Base-by-base conservation (phyloP, 1,140 invertebrate species). In the Sitophilus oryzae region DNA sequence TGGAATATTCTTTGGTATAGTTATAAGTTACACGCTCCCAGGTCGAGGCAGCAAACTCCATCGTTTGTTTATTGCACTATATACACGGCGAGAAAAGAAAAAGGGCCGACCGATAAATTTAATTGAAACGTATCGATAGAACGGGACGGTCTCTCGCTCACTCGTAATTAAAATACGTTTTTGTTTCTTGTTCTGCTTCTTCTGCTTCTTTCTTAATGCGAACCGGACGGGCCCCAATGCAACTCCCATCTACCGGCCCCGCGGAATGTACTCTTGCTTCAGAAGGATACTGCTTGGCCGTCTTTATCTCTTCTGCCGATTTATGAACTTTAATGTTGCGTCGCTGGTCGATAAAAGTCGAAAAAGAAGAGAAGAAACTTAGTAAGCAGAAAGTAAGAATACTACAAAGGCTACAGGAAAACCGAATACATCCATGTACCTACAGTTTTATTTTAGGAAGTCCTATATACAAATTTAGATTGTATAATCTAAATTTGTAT, bases 101-200 rank as follows among this genome's bases (percentile, higher is more conserved):
- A 42, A 37, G 18, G 2, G 40, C 20, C 22, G 22, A 45, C 6
- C 43, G 22, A 45, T 23, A 45, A 45, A 45, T 45, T 45, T 22
- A 45, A 45, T 45, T 45, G 22, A 45, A 45, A 45, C 30, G 43
- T 45, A 25, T 45, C 43, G 43, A 45, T 45, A 45, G 21, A 45
- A 23, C 22, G 21, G 16, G 22, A 15, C 22, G 22, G 41, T 45
- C 22, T 45, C 22, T n/a, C n/a, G 9, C 18, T 16, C n/a, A 16
- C 21, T 3, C 16, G 43, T 25, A 45, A 45, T 45, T 45, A n/a
- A 45, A 45, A 45, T 45, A 15, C 11, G 15, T 21, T 45, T 45
- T 45, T 45, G n/a, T 16, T n/a, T 45, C 22, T n/a, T n/a, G n/a
- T n/a, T n/a, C n/a, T n/a, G n/a, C n/a, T n/a, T n/a, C n/a, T n/a